A percentile compares a stretch with the other conserved stretches of the same genome.
phyloP scores from a whole-genome alignment of 1,140 invertebrate species.

The Cataglyphis hispanica region DNA sequence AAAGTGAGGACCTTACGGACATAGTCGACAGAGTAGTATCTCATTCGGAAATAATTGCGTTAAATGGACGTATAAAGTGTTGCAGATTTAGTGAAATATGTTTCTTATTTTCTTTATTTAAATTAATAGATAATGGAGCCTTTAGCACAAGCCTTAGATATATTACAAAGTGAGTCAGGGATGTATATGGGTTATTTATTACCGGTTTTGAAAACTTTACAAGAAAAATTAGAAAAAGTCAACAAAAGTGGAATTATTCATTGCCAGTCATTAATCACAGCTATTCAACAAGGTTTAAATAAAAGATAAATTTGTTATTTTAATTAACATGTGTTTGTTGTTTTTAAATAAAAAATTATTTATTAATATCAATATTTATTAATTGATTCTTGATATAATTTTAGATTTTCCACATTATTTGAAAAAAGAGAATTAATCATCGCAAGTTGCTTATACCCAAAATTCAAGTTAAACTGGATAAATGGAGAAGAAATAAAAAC shows the following conservation, averaged over 20 bases:
- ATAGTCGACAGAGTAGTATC: too few species aligned
- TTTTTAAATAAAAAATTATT: background rate
- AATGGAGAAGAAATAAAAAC: background rate
- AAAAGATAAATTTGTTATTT: background rate
- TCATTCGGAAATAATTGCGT: too few species aligned
- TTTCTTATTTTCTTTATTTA: background rate
- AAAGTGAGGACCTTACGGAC: too few species aligned
- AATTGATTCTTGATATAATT: background rate
- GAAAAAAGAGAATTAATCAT: constrained; percentile 5
- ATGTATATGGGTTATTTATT: constrained; percentile 23
- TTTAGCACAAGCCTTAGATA: background rate
- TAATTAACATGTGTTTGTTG: background rate
- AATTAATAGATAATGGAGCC: constrained; percentile 4
- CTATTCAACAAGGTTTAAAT: background rate
- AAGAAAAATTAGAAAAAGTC: background rate
- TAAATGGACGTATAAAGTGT: too few species aligned
- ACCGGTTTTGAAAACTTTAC: background rate
- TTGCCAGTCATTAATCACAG: background rate
- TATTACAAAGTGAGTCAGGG: background rate
- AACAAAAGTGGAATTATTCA: background rate
- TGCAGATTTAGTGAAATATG: too few species aligned
- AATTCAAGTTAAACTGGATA: constrained; percentile 14
- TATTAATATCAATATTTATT: constrained; percentile 11
- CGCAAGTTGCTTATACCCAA: constrained; percentile 2
- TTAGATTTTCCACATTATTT: background rate